Percentiles rank a stretch among this genome's conserved stretches.
Conservation (phyloP, 2,797 vertebrate genomes). For the Bufotes viridis region DNA sequence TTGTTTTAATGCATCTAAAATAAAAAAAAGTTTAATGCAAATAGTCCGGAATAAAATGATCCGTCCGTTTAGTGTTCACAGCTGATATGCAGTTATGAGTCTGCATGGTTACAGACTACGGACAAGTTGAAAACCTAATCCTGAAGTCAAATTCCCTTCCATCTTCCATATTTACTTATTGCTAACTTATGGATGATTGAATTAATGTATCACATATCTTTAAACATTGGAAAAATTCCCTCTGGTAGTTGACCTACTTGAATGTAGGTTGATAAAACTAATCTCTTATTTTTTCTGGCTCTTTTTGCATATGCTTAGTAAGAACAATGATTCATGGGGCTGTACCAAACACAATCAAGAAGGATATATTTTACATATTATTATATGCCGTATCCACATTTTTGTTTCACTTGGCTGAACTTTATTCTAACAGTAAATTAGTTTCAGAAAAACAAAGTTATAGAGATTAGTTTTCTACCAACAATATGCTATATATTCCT, state of each 20-base stretch:
- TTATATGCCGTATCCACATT: constrained; percentile 9
- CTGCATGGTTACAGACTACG: no score
- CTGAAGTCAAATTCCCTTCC: no score
- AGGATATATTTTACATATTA: background rate
- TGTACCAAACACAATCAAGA: background rate
- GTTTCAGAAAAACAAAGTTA: constrained; percentile 30
- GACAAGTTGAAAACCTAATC: no score
- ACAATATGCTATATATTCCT: constrained; percentile 39
- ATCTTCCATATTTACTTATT: no score
- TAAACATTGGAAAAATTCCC: background rate
- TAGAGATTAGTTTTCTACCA: constrained; percentile 42
- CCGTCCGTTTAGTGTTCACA: no score
- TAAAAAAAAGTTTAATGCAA: no score
- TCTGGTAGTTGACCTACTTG: background rate
- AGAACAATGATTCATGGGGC: constrained; percentile 13
- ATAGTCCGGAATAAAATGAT: no score
- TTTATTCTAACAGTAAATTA: constrained; percentile 52
- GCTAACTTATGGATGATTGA: no score
- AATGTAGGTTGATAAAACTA: background rate
- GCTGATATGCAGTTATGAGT: no score
- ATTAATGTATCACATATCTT: background rate
- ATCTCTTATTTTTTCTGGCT: background rate
- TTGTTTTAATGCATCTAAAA: no score
- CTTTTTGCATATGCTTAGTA: background rate
- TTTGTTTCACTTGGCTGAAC: constrained; percentile 29